Conservation (phyloP, 2,888 invertebrate species). For the Galeruca laticollis region DNA sequence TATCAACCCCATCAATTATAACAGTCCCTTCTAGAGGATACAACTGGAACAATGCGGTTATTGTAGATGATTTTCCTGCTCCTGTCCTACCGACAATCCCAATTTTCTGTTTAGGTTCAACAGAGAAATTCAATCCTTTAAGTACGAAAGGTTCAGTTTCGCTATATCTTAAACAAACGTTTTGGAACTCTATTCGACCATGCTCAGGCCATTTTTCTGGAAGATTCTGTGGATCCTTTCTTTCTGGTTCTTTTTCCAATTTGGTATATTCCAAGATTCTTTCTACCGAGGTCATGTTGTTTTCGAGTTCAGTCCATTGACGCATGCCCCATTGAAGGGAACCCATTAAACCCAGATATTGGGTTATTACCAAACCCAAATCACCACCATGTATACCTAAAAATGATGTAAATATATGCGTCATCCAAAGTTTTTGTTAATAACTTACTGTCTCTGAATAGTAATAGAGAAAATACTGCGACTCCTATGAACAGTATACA, state of each 20-base stretch:
- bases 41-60: slow-evolving; percentile 84
- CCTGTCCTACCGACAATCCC: slow-evolving; percentile 88
- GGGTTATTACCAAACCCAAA: slow-evolving; percentile 84
- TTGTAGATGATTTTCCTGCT: slow-evolving; percentile 85
- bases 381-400: slow-evolving; percentile 75
- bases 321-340: slow-evolving; percentile 75
- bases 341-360: slow-evolving; percentile 79
- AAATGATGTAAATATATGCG: slow-evolving; percentile 32
- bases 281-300: slow-evolving; percentile 68
- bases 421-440: too few species aligned
- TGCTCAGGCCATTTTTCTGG: slow-evolving; percentile 79
- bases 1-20: slow-evolving; percentile 83
- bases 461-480: slow-evolving; percentile 51
- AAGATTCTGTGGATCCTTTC: slow-evolving; percentile 62
- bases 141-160: slow-evolving; percentile 80
- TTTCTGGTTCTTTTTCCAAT: slow-evolving; percentile 57
- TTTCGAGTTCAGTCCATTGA: slow-evolving; percentile 86
- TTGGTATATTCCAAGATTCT: slow-evolving; percentile 58
- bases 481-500: slow-evolving; percentile 73
- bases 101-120: slow-evolving; percentile 80
- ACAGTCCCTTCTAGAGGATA: slow-evolving; percentile 84
- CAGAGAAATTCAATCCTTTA: slow-evolving; percentile 75
- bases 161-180: slow-evolving; percentile 80
- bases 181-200: slow-evolving; percentile 77
- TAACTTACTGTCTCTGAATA: slow-evolving; percentile 52